Evolutionary conservation across 2,888 invertebrate genomes (phyloP), one percentile per base, ranked within the genome.

Genomic region (Bugula neritina): DNA sequence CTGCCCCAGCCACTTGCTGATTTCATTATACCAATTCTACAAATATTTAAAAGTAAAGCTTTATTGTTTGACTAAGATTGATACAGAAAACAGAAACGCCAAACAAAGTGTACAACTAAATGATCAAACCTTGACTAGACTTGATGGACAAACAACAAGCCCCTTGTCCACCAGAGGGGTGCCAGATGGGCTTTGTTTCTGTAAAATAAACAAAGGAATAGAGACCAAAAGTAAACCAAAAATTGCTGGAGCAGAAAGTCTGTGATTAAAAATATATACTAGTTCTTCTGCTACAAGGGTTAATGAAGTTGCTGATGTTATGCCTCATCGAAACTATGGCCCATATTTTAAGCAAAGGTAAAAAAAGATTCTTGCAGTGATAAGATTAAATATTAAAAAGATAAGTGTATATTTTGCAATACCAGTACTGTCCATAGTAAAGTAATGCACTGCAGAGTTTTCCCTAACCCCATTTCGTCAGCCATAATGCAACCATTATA

Each of bases 401-500:
- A n/a, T n/a, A n/a, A n/a, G n/a, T n/a, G n/a, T n/a, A n/a, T n/a
- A n/a, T n/a, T n/a, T n/a, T n/a, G n/a, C n/a, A n/a, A n/a, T 77
- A 86, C 85, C 76, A 99, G 84, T 29, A 98, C 85, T 0, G 97
- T 96, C 97, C 97, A 99, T 25, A 97, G 86, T 17, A 99, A 86
- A 0, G 97, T 92, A 72, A 99, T 96, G 83, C 98, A 99, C 83
- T 99, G 99, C 13, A 99, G 86, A 0, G 99, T 99, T 86, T 99
- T 99, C 0, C 98, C 98, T 52, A 98, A 87, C 71, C 93, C 97
- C 98, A 99, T 99, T 88, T 99, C 99, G 85, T 99, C 99, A 1
- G 99, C 99, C 98, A 99, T 99, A 69, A 99, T 99, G 79, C 98
- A 99, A 0, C 99, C 99, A 84, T 88, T 91, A 35, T 91, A 91